phyloP scores from a whole-genome alignment of 2,113 vertebrate genomes.

The Oriolus oriolus region DNA sequence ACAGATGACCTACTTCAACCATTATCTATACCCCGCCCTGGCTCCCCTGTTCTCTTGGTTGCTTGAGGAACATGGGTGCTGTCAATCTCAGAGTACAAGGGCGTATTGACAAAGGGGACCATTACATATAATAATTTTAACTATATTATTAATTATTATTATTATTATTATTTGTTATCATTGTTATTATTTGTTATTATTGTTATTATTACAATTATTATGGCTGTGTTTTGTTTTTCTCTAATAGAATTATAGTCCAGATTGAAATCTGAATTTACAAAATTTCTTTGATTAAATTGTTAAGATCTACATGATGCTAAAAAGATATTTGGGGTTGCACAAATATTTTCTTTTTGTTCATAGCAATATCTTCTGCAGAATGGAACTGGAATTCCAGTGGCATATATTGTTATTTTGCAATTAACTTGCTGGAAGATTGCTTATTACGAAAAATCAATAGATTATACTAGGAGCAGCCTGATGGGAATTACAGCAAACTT shows the following conservation, averaged over 20 bases:
- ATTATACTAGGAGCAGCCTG: neutral
- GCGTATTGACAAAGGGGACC: neutral
- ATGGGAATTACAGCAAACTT: neutral
- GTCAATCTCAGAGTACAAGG: neutral
- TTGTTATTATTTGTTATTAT: neutral
- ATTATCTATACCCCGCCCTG: neutral
- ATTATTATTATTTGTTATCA: neutral
- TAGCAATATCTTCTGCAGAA: neutral
- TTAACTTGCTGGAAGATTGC: neutral
- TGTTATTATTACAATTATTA: neutral
- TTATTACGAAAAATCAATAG: neutral
- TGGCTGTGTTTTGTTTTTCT: neutral
- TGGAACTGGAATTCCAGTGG: neutral
- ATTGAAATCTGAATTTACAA: neutral
- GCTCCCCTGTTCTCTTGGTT: accelerated
- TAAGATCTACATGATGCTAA: neutral
- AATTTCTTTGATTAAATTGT: neutral
- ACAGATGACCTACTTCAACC: too few relatives aligned
- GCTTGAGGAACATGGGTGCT: neutral
- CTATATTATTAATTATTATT: neutral
- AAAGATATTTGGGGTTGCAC: neutral
- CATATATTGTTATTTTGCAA: neutral
- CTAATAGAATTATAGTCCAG: neutral
- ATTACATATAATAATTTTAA: neutral
- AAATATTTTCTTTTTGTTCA: neutral